Evolutionary conservation across 2,797 vertebrate species (phyloP), one percentile per base, ranked within the genome.

Genomic region (Leptoclinus maculatus): DNA sequence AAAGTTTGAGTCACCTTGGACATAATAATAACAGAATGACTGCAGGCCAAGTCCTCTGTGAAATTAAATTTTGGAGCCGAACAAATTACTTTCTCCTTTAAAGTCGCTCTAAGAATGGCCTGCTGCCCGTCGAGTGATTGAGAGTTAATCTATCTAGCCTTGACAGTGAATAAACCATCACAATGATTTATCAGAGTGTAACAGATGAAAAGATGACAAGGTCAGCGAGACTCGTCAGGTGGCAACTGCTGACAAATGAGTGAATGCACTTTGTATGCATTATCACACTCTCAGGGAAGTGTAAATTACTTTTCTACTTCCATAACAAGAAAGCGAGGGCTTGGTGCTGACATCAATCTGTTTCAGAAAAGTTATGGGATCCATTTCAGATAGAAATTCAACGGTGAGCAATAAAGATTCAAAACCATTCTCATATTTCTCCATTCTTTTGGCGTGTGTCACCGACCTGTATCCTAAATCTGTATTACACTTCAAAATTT

Each of bases 131-230:
- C 57, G 27, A 72, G 62, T 87, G 86, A 88, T 67, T 71, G 73
- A 83, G 79, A 71, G 72, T 78, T 84, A 78, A 88, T 90, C 80
- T 81, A 67, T 88, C 83, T 82, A 51, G 76, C 65, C 71, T 58
- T 51, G 87, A 90, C 87, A 83, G 81, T 79, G 83, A 86, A 86
- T 86, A 83, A 91, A 88, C 57, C 76, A 84, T 83, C 53, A 59
- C 49, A 41, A 58, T 76, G 81, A 89, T 90, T 91, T 88, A 90
- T 86, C 83, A 72, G 65, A 82, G 70, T 76, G 66, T 74, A 64
- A 71, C 78, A 80, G 82, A 89, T 72, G 69, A 88, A 87, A 87
- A 74, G 70, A 75, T 63, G 80, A 88, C 87, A 90, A 91, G 90
- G 90, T 93, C 87, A 83, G 49, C 0, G n/a, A 66, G 71, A 83